Base-by-base conservation (phyloP, 1,140 invertebrate genomes). In the Zaprionus gabonicus region DNA sequence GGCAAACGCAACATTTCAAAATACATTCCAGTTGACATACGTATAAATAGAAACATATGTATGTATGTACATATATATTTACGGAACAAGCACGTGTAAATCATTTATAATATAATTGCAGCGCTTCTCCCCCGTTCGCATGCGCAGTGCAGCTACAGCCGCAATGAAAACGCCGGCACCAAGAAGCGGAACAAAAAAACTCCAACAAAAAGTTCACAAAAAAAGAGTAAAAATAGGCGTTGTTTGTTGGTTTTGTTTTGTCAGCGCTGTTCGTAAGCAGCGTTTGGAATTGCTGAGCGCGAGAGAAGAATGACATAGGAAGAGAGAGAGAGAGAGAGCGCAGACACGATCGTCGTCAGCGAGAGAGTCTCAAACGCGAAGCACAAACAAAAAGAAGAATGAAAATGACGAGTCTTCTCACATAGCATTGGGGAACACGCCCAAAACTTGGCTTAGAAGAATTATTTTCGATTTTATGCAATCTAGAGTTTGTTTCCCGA, bases 241-340 rank as follows among this genome's bases (percentile, higher is more conserved):
- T 90, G 85, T 34, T 90, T 76, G 59, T 76, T 67, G 41, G 68
- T 82, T 88, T 88, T 88, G 85, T 88, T 88, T 90, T 88, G 85
- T 66, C 75, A 83, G 31, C 71, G 80, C 68, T 67, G 46, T 87
- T 88, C 84, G 84, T 87, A 87, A 83, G 80, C 83, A 90, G 78
- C 78, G 58, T 53, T 84, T 59, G 38, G 69, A 84, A 71, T 69
- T 62, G 10, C 49, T 38, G 70, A 77, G 64, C 36, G 71, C 12
- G 44, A 36, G 62, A 72, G 74, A 72, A 62, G 13, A 44, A 12
- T 28, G 44, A 27, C n/a, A 41, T 27, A 56, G 20, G 41, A 51
- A 60, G 53, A 58, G 62, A 57, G 62, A 36, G 55, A 36, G 55
- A 51, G 20, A 20, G 1, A 23, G 46, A 51, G 46, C 17, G 46